Percentiles rank a stretch among this genome's conserved stretches.
Conservation (phyloP, 1,140 invertebrate species). For the Zaprionus lachaisei region DNA sequence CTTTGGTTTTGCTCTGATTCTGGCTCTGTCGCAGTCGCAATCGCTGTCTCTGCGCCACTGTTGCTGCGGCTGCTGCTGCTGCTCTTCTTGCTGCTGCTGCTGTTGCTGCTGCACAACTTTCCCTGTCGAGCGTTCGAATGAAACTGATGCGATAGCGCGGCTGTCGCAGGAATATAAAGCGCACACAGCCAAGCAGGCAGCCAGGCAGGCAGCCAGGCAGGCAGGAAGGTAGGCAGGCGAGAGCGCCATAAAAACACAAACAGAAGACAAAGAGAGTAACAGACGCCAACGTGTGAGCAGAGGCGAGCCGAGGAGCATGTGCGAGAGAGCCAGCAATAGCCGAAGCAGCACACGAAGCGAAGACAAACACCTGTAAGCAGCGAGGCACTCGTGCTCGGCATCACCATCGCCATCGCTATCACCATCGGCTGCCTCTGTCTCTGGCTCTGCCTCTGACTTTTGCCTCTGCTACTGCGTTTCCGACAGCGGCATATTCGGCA, state of each 20-base stretch:
- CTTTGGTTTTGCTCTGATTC: conserved; percentile 6
- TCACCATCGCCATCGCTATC: background rate
- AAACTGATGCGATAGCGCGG: conserved; percentile 65
- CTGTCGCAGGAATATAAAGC: conserved; percentile 67
- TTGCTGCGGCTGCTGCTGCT: conserved; percentile 14
- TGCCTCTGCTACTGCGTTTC: background rate
- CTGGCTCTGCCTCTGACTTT: background rate
- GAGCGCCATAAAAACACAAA: conserved; percentile 38
- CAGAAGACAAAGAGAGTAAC: conserved; percentile 19
- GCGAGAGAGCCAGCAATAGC: conserved; percentile 9
- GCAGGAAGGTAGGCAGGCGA: background rate
- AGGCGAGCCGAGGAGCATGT: conserved; percentile 20
- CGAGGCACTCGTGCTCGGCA: background rate
- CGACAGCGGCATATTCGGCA: conserved; percentile 2
- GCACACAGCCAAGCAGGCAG: background rate
- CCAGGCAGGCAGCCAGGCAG: too few species aligned
- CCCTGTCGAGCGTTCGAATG: conserved; percentile 63
- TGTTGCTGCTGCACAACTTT: conserved; percentile 61
- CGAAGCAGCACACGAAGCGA: conserved; percentile 15
- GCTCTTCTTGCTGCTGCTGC: conserved; percentile 6
- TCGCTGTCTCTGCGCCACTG: conserved; percentile 6
- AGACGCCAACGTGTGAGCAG: background rate
- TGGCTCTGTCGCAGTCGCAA: conserved; percentile 1
- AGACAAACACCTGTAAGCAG: conserved; percentile 76
- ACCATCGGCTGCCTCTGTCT: background rate